Percentiles rank a stretch among this genome's conserved stretches.
Evolutionary conservation across 2,888 invertebrate species (phyloP).

Genomic region (Dasysyrphus tricinctus): DNA sequence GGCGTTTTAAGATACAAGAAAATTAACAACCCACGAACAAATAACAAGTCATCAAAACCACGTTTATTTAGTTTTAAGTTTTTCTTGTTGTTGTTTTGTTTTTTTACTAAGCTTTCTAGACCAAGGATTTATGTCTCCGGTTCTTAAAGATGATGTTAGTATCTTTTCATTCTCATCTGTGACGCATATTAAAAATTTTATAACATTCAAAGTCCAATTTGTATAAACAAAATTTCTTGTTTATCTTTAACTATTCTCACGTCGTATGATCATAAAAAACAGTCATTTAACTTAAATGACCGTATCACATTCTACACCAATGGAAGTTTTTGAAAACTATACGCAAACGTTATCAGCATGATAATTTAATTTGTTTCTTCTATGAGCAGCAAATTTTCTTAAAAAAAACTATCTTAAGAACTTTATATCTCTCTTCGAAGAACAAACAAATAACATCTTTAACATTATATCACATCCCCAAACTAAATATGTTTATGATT

Average conservation of each 20-base stretch:
- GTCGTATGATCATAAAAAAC: conserved; percentile 41
- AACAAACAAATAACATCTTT: neutral
- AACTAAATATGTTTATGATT: neutral
- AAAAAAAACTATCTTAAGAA: neutral
- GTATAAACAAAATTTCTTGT: neutral
- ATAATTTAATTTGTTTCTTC: conserved; percentile 14
- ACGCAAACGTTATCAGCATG: conserved; percentile 10
- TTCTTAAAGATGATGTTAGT: neutral
- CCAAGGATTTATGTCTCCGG: neutral
- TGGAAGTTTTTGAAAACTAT: conserved; percentile 32
- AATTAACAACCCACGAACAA: too few species aligned
- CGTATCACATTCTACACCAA: neutral
- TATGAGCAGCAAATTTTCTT: neutral
- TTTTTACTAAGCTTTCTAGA: neutral
- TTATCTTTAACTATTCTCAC: conserved; percentile 10
- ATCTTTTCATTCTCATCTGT: neutral
- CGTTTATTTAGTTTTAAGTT: neutral
- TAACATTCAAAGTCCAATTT: conserved; percentile 7
- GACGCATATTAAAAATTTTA: neutral
- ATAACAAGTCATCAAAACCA: neutral
- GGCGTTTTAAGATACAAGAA: too few species aligned
- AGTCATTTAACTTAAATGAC: conserved; percentile 29
- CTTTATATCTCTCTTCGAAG: neutral
- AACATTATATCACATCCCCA: conserved; percentile 10
- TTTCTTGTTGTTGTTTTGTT: neutral